Conservation (phyloP, 2,113 vertebrate genomes). For the Scatophagus argus region DNA sequence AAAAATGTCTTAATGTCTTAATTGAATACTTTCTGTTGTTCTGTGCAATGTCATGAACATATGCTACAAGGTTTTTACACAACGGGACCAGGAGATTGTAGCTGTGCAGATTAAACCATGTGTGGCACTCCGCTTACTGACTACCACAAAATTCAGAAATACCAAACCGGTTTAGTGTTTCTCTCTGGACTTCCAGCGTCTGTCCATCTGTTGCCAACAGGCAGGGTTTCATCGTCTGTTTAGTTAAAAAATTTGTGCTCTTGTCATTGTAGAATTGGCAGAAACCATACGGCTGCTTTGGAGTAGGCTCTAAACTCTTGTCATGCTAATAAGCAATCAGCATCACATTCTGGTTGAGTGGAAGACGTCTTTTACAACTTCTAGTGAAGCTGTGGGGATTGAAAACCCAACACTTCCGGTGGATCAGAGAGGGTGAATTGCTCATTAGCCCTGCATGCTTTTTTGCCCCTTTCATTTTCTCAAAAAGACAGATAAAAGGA, state of each 20-base stretch:
- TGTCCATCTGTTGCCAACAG: conserved; percentile 43
- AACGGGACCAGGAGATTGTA: background rate
- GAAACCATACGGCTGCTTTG: conserved; percentile 46
- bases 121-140: background rate
- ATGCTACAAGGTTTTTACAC: conserved; percentile 3
- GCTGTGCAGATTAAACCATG: background rate
- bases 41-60: background rate
- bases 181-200: conserved; percentile 33
- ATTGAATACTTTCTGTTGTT: background rate
- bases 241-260: conserved; percentile 36
- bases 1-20: too few species aligned
- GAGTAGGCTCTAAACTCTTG: conserved; percentile 59
- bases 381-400: conserved; percentile 54
- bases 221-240: conserved; percentile 29
- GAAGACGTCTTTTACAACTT: conserved; percentile 63
- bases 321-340: conserved; percentile 79
- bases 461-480: conserved; percentile 38
- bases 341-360: conserved; percentile 72
- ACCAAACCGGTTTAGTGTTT: conserved; percentile 15
- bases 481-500: conserved; percentile 9
- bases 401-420: conserved; percentile 64
- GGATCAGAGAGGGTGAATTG: conserved; percentile 59
- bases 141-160: conserved; percentile 15
- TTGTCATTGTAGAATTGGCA: conserved; percentile 55
- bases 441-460: conserved; percentile 56